Base-by-base conservation (phyloP, 2,888 invertebrate genomes). In the Metalampra italica region DNA sequence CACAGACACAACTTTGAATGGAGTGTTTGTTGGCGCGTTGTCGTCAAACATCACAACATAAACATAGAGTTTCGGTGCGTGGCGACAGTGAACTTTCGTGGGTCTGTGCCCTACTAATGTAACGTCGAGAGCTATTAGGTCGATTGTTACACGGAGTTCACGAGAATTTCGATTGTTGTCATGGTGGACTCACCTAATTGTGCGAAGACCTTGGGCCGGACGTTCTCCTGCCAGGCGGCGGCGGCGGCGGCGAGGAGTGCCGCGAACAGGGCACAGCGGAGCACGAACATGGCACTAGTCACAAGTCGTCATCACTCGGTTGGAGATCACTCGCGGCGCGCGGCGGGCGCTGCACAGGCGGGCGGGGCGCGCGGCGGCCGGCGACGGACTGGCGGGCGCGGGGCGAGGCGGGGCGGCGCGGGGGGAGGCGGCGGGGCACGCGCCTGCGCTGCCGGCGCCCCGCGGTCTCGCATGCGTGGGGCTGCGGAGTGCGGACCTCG, bases 161-260 rank as follows among this genome's bases (percentile, higher is more conserved):
- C 75, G 72, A 64, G 65, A 66, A 64, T 71, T 39, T 39, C 70
- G 68, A 69, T 69, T 68, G 66, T 68, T 71, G 65, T 61, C 66
- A 61, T 60, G 60, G 62, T 61, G 62, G 60, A 92, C 95, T 94
- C 87, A 96, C 96, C 96, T 93, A 96, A 91, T 92, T 96, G 95
- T 82, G 96, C 96, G 92, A 95, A 95, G 93, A 96, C 95, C 93
- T 96, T 96, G 76, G 96, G 96, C 90, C 96, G 92, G 85, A 95
- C 94, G 90, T 96, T 96, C 90, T 96, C 96, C 93, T 96, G 96
- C 96, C 96, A 96, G 73, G 95, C 94, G 55, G 75, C 92, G 91
- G 76, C 90, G 87, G 85, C 84, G 71, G 75, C 71, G 88, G 89
- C 86, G 86, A 87, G 78, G 84, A 91, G 75, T 78, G 90, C 83